Evolutionary conservation across 2,888 invertebrate species (phyloP), one percentile per base, ranked within the genome.

Genomic region (Cheilosia impressa): DNA sequence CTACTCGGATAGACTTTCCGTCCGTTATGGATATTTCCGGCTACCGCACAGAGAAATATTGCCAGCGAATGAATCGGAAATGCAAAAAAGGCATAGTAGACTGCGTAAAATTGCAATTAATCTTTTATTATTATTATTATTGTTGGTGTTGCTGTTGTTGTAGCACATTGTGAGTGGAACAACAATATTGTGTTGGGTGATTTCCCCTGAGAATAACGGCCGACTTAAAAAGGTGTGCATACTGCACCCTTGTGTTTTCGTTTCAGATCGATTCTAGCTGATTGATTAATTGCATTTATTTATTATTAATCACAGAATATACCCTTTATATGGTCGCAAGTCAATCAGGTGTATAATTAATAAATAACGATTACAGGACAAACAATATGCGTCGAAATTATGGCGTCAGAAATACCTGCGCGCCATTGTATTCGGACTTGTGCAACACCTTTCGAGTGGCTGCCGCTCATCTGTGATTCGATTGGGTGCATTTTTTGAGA

Each of bases 71-170:
- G 27, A 80, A 68, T 66, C 72, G 71, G 77, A 78, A 83, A 84
- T 77, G 71, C 81, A 76, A 87, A 79, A 79, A 80, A 75, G 38
- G 76, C 78, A 88, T 88, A 87, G 87, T 87, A 88, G 79, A 88
- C 76, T 88, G 87, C 68, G 81, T 87, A 88, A 87, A 88, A 88
- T 87, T 88, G 88, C 79, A 88, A 88, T 88, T 88, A 88, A 88
- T 89, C 87, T 87, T 87, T 85, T 72, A 68, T 63, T 77, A 43
- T 79, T 77, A 71, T 65, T 69, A 45, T 72, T 57, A 34, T 65
- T 69, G 38, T 72, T 57, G 1, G 1, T 19, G 19, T 19, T 19
- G 1, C 2, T 19, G 19, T 19, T 19, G 24, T 55, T 45, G 4
- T 53, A 69, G 24, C 53, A 17, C 22, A n/a, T 66, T n/a, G 10